These are phyloP conservation scores for Myopa testacea DNA, from an alignment of 2,888 invertebrate species.

Conservation along the genomic window DNA sequence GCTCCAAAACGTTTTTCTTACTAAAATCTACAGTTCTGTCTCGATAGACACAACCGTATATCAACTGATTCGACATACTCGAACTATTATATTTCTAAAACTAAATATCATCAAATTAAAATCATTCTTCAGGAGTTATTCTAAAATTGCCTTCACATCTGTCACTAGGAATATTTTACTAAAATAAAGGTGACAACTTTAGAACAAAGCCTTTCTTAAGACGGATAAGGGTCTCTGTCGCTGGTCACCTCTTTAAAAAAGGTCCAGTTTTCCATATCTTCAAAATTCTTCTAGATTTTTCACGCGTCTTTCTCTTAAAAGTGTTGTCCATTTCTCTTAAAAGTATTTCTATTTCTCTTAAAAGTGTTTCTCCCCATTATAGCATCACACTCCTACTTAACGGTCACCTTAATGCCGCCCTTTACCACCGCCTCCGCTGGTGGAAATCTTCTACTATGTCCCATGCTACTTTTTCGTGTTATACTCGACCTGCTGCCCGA, in stretches of 20 bases:
- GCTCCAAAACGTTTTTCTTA: too few relatives aligned
- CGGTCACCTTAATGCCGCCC: slow-evolving; percentile 63
- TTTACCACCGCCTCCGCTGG: slow-evolving; percentile 66
- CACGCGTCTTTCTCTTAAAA: too few relatives aligned
- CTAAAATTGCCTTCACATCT: slow-evolving; percentile 29
- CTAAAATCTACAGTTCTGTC: too few relatives aligned
- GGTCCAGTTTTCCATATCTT: too few relatives aligned
- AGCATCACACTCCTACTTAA: slow-evolving; percentile 47
- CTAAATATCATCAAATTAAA: too few relatives aligned
- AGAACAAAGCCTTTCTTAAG: slow-evolving; percentile 22
- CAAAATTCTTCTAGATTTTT: too few relatives aligned
- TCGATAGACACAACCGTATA: too few relatives aligned
- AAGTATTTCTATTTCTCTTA: background rate
- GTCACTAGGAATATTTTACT: background rate
- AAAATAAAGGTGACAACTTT: slow-evolving; percentile 23
- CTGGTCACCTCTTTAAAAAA: too few relatives aligned
- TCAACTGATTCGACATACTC: too few relatives aligned
- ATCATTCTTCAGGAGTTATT: slow-evolving; percentile 4
- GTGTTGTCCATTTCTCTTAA: too few relatives aligned
- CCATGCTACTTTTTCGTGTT: slow-evolving; percentile 51
- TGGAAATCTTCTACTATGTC: slow-evolving; percentile 61
- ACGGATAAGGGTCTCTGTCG: too few relatives aligned
- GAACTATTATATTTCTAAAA: too few relatives aligned
- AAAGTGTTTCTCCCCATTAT: background rate
- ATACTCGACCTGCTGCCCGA: slow-evolving; percentile 42